Evolutionary conservation across 2,888 invertebrate species (phyloP), one percentile per base, ranked within the genome.

Genomic region (Trisateles emortualis): DNA sequence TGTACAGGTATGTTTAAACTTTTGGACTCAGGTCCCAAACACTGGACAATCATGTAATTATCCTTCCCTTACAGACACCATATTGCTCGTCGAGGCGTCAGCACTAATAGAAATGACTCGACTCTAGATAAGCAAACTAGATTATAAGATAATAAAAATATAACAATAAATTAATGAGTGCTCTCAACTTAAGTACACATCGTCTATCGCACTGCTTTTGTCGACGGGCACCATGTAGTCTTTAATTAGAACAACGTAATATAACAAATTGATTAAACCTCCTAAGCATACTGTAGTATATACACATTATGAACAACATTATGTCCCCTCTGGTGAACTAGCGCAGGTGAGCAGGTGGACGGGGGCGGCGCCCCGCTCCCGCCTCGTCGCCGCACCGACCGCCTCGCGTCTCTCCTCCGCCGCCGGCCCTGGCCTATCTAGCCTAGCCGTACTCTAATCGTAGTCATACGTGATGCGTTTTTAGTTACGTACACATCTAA

Each of bases 1-100:
- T 93, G 92, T 93, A 93, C 93, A 93, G 93, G 93, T 93, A 93
- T 93, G 91, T 92, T 92, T 91, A 87, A 90, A 87, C 87, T 90
- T 88, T 87, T 88, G 91, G 92, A 92, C 92, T 86, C 86, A 81
- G 84, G 92, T 90, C 91, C 92, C 91, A 90, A 92, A 92, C 90
- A 88, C 86, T 89, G 91, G 91, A 91, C 89, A 91, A 88, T 81
- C 83, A 79, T 86, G 78, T 86, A 84, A 78, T 81, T 89, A 89
- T 89, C 92, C 91, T 88, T 90, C 91, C 87, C 91, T 90, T 90
- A 88, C 87, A 92, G 92, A 92, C 92, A 88, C 88, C 92, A 90
- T 90, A 84, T 89, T 91, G 92, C 92, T 92, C 92, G 92, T 91
- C 91, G 92, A 91, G 89, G 90, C 87, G 88, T 88, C 92, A 89